Evolutionary conservation across 2,113 vertebrate genomes (phyloP), one percentile per base, ranked within the genome.

Genomic region (Mormyrus iriodes): DNA sequence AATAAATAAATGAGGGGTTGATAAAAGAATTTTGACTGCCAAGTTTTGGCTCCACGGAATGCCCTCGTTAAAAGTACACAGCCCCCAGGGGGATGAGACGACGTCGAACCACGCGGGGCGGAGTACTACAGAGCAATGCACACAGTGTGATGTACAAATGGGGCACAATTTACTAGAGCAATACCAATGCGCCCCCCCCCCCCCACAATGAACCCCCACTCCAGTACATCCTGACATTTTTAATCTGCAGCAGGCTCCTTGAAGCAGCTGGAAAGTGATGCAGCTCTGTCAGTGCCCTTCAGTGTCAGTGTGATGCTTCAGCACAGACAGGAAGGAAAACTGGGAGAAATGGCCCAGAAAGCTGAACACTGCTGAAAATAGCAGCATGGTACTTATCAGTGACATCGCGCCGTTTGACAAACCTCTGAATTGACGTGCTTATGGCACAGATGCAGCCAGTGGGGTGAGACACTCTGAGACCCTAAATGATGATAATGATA

Each of bases 211-310:
- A n/a, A 61, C 58, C n/a, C 55, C 21, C 39, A 48, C 65, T n/a
- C 13, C 27, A 4, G 31, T 15, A 76, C 73, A 76, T 19, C 73
- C 85, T 31, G 65, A 89, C 88, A 51, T 87, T 86, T 88, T 73
- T 46, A 85, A 88, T 90, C 91, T 88, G 90, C 90, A 89, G 76
- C 88, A 87, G 69, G n/a, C 88, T 61, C 65, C 27, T 35, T 58
- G 83, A 17, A 52, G 48, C 65, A 48, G 88, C 69, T 55, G 82
- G 88, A 85, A 27, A 53, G 83, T 15, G 90, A 53, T 73, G 89
- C 88, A 87, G 88, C 31, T 85, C 90, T 88, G 27, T 44, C 65
- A 10, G n/a, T 91, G 91, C 79, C 90, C 88, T 90, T 91, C 84
- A 90, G 21, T 65, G 88, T 44, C 88, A 88, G 58, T 44, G 31